Conservation (phyloP, 2,113 vertebrate species). For the Tapirus terrestris region DNA sequence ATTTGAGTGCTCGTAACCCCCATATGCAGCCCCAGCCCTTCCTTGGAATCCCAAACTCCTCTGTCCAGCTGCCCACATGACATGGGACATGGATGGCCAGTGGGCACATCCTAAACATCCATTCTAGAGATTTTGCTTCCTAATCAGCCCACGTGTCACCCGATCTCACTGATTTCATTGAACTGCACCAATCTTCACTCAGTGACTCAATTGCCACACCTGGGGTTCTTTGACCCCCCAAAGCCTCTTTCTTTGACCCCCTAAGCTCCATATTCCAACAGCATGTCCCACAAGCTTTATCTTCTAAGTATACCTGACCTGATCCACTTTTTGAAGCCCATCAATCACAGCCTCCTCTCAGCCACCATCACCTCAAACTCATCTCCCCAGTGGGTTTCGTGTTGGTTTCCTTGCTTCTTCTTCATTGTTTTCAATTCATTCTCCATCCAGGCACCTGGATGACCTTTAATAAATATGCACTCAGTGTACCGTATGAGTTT, state of each 20-base stretch:
- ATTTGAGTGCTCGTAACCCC: too few species aligned
- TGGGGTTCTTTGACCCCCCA: not conserved
- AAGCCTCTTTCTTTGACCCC: not conserved
- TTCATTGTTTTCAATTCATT: rapidly evolving
- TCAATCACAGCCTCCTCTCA: too few species aligned
- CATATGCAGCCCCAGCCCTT: too few species aligned
- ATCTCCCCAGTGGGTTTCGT: too few species aligned
- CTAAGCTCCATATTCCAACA: too few species aligned
- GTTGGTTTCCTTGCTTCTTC: too few species aligned
- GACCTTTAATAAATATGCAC: not conserved
- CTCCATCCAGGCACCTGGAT: not conserved
- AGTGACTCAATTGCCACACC: not conserved
- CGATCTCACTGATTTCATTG: not conserved
- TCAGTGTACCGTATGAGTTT: too few species aligned
- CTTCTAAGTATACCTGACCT: not conserved
- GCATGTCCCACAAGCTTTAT: not conserved
- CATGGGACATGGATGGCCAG: rapidly evolving
- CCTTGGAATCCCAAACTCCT: too few species aligned
- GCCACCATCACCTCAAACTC: not conserved
- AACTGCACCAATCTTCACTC: not conserved
- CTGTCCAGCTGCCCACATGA: not conserved
- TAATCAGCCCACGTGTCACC: too few species aligned
- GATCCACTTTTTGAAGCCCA: not conserved
- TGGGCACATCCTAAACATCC: not conserved
- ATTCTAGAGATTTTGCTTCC: not conserved